Evolutionary conservation across 2,888 invertebrate genomes (phyloP), one percentile per base, ranked within the genome.

Genomic region (Apomyelois bistriatella): DNA sequence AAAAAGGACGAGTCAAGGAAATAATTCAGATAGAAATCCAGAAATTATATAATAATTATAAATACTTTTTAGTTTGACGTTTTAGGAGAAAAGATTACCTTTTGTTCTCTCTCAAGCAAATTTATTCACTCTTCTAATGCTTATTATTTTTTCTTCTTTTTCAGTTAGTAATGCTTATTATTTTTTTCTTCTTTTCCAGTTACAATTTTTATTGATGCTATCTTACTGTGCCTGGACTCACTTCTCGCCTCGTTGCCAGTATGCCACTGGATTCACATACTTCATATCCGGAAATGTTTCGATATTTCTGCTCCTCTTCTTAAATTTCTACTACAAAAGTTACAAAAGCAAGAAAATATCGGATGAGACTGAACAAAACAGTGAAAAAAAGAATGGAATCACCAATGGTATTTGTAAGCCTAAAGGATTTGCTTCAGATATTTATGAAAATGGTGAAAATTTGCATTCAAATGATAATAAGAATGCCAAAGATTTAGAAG

Each of bases 161-260:
- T 28, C 28, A 28, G 3, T 28, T 28, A 32, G n/a, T 9, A 32
- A 6, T 32, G 2, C 10, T 32, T 6, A 32, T 32, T 9, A 4
- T 32, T 35, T 55, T 16, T 12, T 52, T 47, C 41, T 47, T 43
- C 58, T 57, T 53, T 85, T 82, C 13, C 85, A 93, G 93, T 75
- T 91, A 1, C 95, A 95, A 72, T 95, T 95, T 66, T 81, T 92
- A 22, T 72, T 95, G 38, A 94, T 95, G 91, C 83, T 95, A 16
- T 72, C 82, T 7, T 95, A 94, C 71, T 91, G 94, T 76, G 72
- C 85, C 17, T 79, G 86, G 71, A 91, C 89, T 0, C 84, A 93
- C 56, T 87, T 92, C 62, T 83, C 88, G 0, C 91, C 92, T 55
- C 92, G 92, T 58, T 93, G 93, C 65, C 92, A 93, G 64, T 92